Conservation (phyloP, 1,140 invertebrate genomes). For the Arctopsyche grandis region DNA sequence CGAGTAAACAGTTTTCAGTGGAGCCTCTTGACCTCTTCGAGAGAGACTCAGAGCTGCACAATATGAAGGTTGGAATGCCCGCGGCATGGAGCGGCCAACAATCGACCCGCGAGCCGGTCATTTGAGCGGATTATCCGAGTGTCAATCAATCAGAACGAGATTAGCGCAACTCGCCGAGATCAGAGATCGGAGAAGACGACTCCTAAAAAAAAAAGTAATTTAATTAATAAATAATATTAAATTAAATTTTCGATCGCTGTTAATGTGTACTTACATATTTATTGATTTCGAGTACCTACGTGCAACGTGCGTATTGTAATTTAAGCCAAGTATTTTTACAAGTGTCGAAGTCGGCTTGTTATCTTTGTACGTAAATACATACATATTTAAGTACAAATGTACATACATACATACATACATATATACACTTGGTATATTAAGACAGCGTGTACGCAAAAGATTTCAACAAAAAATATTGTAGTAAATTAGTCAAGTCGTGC, state of each 20-base stretch:
- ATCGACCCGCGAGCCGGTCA: neutral
- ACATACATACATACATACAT: too few species aligned
- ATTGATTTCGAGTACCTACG: neutral
- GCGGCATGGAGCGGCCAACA: neutral
- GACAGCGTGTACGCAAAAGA: neutral
- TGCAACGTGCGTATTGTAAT: constrained; percentile 5
- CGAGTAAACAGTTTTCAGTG: constrained; percentile 48
- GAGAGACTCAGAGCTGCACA: constrained; percentile 13
- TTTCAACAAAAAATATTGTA: neutral
- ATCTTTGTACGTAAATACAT: constrained; percentile 22
- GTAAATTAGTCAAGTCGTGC: too few species aligned
- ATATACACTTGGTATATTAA: neutral
- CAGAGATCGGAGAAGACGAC: neutral
- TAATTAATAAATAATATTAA: neutral
- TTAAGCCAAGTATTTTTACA: constrained; percentile 22
- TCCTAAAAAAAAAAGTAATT: too few species aligned
- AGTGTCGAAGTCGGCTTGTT: constrained; percentile 21
- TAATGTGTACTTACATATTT: neutral
- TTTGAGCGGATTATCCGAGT: constrained; percentile 4
- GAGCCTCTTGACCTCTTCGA: constrained; percentile 48
- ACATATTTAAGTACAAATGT: too few species aligned
- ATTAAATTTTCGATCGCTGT: neutral
- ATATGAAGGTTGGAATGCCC: constrained; percentile 40
- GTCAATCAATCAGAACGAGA: constrained; percentile 26
- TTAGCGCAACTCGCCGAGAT: neutral